Evolutionary conservation across 2,888 invertebrate species (phyloP), one percentile per base, ranked within the genome.

Genomic region (Lycia hirtaria): DNA sequence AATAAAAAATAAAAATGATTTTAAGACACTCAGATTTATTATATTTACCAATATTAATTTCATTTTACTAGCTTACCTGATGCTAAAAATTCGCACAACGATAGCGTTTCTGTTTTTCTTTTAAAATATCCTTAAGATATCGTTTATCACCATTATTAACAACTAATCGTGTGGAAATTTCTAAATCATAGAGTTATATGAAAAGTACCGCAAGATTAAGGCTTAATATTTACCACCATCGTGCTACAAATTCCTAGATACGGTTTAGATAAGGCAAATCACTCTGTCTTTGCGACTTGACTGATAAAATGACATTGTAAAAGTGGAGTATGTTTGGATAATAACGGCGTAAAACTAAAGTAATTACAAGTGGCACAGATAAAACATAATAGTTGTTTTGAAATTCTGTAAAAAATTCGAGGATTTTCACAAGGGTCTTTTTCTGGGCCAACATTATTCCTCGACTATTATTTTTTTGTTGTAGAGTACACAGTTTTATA

Each of bases 191-290:
- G 47, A 51, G 41, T 47, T 37, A 55, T 47, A 4, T 37, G 28
- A 40, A 54, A 47, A 32, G 19, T 43, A 7, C 15, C 15, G 24
- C 32, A 54, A 60, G 57, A 60, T 64, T 58, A 59, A 26, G 12
- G 7, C n/a, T 26, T 52, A 63, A 56, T 63, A 52, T 61, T 54
- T 14, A 56, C 40, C 59, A 59, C 57, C 49, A 28, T 17, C 33
- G 41, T 7, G 38, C 22, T 56, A 50, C 50, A 59, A 52, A 56
- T 52, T 52, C 26, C 26, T 52, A 51, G 61, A 56, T 54, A 59
- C 32, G 47, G 45, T 48, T 56, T 43, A 43, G 62, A 67, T 64
- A 64, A 62, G 49, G 20, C 51, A 51, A 55, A 56, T 52, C 53
- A 52, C 12, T 54, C 37, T 15, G 19, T 48, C 33, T 45, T 45